These are phyloP conservation scores for Lasioglossum calceatum DNA, from an alignment of 2,888 invertebrate species.

Conservation along the genomic window DNA sequence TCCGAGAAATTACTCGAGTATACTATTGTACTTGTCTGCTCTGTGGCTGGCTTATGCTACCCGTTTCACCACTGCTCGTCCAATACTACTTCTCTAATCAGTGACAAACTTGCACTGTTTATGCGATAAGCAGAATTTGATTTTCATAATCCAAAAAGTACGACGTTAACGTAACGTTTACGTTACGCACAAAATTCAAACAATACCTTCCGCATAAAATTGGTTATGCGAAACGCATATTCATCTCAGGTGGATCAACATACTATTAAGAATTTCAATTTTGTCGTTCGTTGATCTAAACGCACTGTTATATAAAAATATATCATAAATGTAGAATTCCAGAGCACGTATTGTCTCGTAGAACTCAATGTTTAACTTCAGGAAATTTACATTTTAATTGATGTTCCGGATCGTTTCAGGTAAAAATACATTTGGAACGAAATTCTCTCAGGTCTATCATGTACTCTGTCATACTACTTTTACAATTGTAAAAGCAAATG, in stretches of 20 bases:
- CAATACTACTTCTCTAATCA: background rate
- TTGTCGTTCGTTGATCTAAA: too few relatives aligned
- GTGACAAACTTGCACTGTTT: background rate
- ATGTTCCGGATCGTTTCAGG: background rate
- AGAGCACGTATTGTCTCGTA: background rate
- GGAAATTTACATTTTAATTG: background rate
- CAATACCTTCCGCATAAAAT: too few relatives aligned
- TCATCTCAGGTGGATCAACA: too few relatives aligned
- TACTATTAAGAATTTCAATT: too few relatives aligned
- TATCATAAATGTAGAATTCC: background rate
- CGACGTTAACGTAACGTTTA: too few relatives aligned
- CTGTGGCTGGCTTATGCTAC: background rate
- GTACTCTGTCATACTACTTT: too few relatives aligned
- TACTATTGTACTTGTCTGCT: background rate
- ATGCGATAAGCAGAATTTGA: background rate
- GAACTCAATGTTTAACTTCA: background rate
- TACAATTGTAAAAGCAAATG: too few relatives aligned
- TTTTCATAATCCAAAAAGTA: background rate
- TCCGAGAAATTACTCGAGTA: background rate
- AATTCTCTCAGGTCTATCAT: too few relatives aligned
- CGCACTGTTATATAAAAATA: too few relatives aligned
- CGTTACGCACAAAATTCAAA: too few relatives aligned
- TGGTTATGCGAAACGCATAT: too few relatives aligned
- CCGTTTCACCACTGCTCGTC: background rate
- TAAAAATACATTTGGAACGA: background rate